Evolutionary conservation across 2,797 vertebrate species (phyloP), one percentile per base, ranked within the genome.

Genomic region (Okamejei kenojei): DNA sequence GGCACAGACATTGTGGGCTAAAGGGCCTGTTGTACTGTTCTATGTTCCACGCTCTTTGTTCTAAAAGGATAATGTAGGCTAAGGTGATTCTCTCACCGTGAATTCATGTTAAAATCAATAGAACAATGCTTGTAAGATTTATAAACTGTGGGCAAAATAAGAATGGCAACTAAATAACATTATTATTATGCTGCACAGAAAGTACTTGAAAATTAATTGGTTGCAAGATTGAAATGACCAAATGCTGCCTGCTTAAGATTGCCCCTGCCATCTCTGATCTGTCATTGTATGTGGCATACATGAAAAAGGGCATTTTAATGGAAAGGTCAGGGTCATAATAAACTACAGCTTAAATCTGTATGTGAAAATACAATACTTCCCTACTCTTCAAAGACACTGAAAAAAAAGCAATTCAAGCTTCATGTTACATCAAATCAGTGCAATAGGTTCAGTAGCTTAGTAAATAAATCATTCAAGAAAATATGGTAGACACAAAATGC

Each of bases 281-380:
- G n/a, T 21, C 7, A 68, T 63, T 68, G 58, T 58, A 19, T n/a
- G 26, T 19, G 13, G 29, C 61, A 65, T 68, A 68, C n/a, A 68
- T 88, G n/a, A 88, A 35, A 88, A 88, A 35, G n/a, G 84, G 65
- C n/a, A 32, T 32, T 88, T 32, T 35, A 68, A 68, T 65, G n/a
- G 63, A 68, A 68, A 35, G 61, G 84, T 88, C 63, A 10, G 63
- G 84, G n/a, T 88, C 84, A 35, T 0, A 86, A n/a, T 86, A 88
- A 68, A 68, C 84, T 35, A 68, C 15, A 88, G 63, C 63, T 86
- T 68, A 88, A 88, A 54, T 54, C 29, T 88, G 32, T 88, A 88
- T 88, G 61, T 68, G 32, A 68, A 35, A 68, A 23, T n/a, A 17
- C 63, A 68, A n/a, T 65, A 21, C 35, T 63, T 45, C n/a, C 2